Conservation (phyloP, 2,113 vertebrate genomes). For the Bubo scandiacus region DNA sequence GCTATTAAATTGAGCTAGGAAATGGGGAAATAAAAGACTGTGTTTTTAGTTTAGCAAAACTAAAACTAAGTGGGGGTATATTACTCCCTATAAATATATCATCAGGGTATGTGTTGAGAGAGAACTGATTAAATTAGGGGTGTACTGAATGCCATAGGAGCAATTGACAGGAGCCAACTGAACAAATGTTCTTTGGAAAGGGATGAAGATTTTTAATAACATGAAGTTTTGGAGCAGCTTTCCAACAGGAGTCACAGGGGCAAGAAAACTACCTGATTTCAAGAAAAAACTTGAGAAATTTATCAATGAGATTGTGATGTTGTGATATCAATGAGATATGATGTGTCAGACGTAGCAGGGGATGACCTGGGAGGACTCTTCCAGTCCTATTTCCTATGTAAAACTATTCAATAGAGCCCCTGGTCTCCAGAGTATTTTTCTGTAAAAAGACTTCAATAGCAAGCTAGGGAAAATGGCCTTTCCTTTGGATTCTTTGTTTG, state of each 20-base stretch:
- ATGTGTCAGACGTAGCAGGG: background rate
- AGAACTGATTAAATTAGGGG: background rate
- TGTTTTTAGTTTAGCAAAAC: background rate
- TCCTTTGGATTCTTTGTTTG: constrained; percentile 62
- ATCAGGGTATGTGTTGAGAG: background rate
- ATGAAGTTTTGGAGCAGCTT: constrained; percentile 1
- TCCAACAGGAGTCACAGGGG: constrained; percentile 16
- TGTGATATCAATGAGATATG: constrained; percentile 47
- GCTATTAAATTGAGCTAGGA: background rate
- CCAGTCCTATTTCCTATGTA: constrained; percentile 46
- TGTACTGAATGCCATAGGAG: background rate
- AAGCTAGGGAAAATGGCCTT: constrained; percentile 44
- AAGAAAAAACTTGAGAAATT: constrained; percentile 51
- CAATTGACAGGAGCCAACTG: background rate
- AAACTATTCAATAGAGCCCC: constrained; percentile 48
- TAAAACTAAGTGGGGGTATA: background rate
- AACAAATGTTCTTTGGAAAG: background rate
- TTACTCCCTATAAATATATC: background rate
- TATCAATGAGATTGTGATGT: constrained; percentile 60
- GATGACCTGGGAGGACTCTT: constrained; percentile 51
- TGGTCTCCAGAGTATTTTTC: constrained; percentile 41
- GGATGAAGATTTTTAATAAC: background rate
- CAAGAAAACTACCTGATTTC: constrained; percentile 16
- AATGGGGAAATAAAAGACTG: background rate
- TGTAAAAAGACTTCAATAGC: constrained; percentile 53